phyloP scores from a whole-genome alignment of 2,113 vertebrate species.

The Corvus hawaiiensis region DNA sequence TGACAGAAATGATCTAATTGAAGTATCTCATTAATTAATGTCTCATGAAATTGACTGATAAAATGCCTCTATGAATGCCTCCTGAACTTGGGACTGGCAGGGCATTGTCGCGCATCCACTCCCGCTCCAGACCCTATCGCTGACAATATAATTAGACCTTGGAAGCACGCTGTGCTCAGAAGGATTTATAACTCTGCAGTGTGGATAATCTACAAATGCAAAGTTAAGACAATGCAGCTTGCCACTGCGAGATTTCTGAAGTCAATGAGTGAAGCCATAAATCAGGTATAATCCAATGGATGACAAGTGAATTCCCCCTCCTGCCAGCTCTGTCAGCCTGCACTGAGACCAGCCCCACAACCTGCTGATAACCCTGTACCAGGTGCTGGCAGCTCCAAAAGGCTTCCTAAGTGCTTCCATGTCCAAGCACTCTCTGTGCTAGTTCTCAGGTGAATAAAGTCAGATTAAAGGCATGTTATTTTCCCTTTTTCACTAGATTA shows the following conservation, averaged over 20 bases:
- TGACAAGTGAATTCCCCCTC: not conserved
- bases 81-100: slow-evolving; percentile 46
- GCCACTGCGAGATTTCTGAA: not conserved
- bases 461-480: not conserved
- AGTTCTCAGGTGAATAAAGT: not conserved
- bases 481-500: not conserved
- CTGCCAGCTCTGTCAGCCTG: not conserved
- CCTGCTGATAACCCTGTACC: not conserved
- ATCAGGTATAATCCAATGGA: not conserved
- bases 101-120: slow-evolving; percentile 33
- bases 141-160: slow-evolving; percentile 63
- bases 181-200: slow-evolving; percentile 61
- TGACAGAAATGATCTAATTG: slow-evolving; percentile 77
- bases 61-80: slow-evolving; percentile 66
- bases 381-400: not conserved
- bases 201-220: slow-evolving; percentile 44
- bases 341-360: not conserved
- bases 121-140: slow-evolving; percentile 31
- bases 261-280: not conserved
- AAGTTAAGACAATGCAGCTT: slow-evolving; percentile 43
- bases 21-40: slow-evolving; percentile 76
- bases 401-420: fast-evolving
- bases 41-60: slow-evolving; percentile 74
- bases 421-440: not conserved
- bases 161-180: slow-evolving; percentile 27